Base-by-base conservation (phyloP, 2,113 vertebrate genomes). In the Serilophus lunatus region DNA sequence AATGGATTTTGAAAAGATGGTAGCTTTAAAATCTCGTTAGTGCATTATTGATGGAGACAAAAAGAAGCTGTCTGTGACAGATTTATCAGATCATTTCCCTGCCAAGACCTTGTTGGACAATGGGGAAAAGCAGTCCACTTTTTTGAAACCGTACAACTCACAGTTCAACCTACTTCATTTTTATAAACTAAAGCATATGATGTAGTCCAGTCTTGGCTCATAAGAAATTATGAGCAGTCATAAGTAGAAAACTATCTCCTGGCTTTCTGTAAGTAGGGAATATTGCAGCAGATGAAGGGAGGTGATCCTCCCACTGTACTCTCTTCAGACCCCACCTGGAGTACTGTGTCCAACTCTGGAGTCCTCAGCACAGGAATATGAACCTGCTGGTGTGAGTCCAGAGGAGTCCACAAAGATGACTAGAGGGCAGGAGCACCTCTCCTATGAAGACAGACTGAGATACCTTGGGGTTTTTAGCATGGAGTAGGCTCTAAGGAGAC, bases 311-410 rank as follows among this genome's bases (percentile, higher is more conserved):
- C 9, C 7, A 8, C 63, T 76, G 54, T 61, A 14, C 54, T 54
- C 24, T 68, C 40, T 40, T 22, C 19, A 76, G 53, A 53, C 5
- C 7, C 4, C 7, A 51, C 13, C 29, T 54, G 24, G 13, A 40
- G 3, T 61, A 26, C 3, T 47, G 29, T 9, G 18, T 31, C 13
- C 19, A 28, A 2, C 11, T 68, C 47, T 1, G 1, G 12, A 13
- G 3, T 47, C n/a, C 31, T 47, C 70, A 54, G 79, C 47, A 40
- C 25, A 54, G 47, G 40, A 54, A 31, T 8, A 61, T 4, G 20
- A 54, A 69, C 7, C 4, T 76, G 40, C n/a, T 45, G 19, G 47
- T 63, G 8, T 40, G 49, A 68, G 24, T 35, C 28, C n/a, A 60
- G 40, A 61, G n/a, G 54, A 69, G n/a, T 17, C 14, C n/a, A 54